Evolutionary conservation across 92 coral and sea anemone species (phyloP), one percentile per base, ranked within the genome.

Genomic region (Isaurus tuberculatus): DNA sequence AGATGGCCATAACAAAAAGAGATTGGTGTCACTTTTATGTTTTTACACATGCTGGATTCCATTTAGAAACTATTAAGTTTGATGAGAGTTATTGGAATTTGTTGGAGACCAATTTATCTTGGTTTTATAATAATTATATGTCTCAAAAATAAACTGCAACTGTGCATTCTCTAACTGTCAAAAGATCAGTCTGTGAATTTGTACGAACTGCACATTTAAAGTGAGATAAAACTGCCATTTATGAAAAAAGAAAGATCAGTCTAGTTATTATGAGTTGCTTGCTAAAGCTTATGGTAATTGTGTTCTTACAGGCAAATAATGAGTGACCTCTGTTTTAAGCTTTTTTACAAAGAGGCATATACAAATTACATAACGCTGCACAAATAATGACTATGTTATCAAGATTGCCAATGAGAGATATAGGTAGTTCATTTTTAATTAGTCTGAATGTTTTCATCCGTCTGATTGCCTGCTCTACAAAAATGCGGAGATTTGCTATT

Each of bases 391-490:
- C 49, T 25, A 73, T 73, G 80, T 73, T 73, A 82, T 82, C 67
- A n/a, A 85, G 37, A 29, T 77, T 74, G 34, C 58, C 66, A 64
- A 85, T 75, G 28, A 86, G 79, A 61, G 88, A 74, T 70, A 90
- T 86, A 73, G 92, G 90, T 87, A 87, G 91, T 74, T 91, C 89
- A 53, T 91, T 78, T 85, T 84, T 87, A 46, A 91, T 87, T 68
- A 87, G 42, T 37, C 86, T 46, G 84, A 91, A 91, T 78, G 94
- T 86, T 78, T 90, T 90, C 86, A 90, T 65, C 43, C 87, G 79
- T 75, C 93, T 90, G 68, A 90, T 90, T 55, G 91, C 93, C 82
- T 90, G 86, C 61, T 90, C 91, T 63, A 90, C 91, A 89, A 86
- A 89, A 72, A 85, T 89, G 70, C 90, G 60, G 9, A 80, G 79